Evolutionary conservation across 64 coral and sea anemone species (phyloP).

Genomic region (Stichodactyla mertensii): DNA sequence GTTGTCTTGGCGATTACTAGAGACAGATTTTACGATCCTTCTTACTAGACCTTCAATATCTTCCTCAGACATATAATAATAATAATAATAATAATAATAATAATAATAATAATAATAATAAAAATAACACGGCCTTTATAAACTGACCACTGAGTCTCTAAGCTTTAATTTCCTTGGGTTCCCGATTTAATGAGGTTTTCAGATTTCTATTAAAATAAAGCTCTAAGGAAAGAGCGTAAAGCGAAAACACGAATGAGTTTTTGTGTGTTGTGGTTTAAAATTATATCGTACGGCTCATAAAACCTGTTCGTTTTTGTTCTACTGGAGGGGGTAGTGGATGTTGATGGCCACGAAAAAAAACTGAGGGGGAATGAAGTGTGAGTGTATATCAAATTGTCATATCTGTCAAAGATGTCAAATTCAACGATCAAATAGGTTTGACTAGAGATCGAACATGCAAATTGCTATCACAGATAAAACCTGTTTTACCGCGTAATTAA

Average conservation of each 20-base stretch:
- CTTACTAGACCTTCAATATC: neutral
- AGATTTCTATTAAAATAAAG: too few relatives aligned
- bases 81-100: too few relatives aligned
- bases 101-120: too few relatives aligned
- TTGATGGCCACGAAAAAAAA: neutral
- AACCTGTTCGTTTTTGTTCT: too few relatives aligned
- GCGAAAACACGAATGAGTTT: neutral
- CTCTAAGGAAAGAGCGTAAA: neutral
- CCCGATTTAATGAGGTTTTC: neutral
- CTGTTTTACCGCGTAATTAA: too few relatives aligned
- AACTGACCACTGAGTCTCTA: too few relatives aligned
- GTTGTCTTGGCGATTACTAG: neutral
- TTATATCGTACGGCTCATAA: neutral
- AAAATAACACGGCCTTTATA: too few relatives aligned
- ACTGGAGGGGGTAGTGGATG: neutral
- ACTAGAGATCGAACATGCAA: neutral
- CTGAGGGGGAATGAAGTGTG: neutral
- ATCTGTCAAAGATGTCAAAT: neutral
- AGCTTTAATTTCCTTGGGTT: neutral
- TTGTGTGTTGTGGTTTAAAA: neutral
- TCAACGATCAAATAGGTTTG: neutral
- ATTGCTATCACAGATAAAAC: neutral
- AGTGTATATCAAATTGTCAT: neutral
- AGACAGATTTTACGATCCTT: neutral
- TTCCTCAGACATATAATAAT: neutral